Evolutionary conservation across 2,888 invertebrate genomes (phyloP).

Genomic region (Melanostoma scalare): DNA sequence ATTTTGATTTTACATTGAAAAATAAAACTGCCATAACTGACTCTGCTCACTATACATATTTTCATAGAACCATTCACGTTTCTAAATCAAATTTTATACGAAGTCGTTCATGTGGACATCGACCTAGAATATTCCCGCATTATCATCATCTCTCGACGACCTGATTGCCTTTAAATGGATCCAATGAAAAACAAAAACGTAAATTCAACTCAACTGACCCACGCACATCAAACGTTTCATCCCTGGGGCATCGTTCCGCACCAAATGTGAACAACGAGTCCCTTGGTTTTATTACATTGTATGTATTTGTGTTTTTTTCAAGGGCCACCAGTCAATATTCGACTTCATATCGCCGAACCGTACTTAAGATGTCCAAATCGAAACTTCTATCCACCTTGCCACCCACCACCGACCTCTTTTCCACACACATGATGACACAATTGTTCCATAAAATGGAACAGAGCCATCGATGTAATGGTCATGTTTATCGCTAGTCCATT

Average conservation of each 20-base stretch:
- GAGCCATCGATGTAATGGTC: slow-evolving; percentile 72
- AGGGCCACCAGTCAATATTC: slow-evolving; percentile 64
- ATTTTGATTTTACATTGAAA: no score
- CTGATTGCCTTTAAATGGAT: no score
- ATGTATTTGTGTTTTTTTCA: slow-evolving; percentile 25
- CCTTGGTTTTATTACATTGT: slow-evolving; percentile 64
- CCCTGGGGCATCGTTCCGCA: slow-evolving; percentile 51
- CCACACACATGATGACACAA: slow-evolving; percentile 30
- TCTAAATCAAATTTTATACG: no score
- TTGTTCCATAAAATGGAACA: slow-evolving; percentile 61
- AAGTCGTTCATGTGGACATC: no score
- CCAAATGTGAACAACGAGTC: slow-evolving; percentile 63
- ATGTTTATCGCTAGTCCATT: slow-evolving; percentile 73
- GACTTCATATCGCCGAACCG: slow-evolving; percentile 58
- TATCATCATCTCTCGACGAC: no score
- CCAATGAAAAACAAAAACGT: no score
- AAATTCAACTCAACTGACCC: neutral
- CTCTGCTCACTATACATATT: no score
- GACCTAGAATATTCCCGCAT: no score
- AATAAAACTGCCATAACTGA: no score
- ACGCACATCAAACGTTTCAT: neutral
- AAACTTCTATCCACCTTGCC: slow-evolving; percentile 17
- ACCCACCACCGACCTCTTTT: neutral
- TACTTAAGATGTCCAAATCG: slow-evolving; percentile 61
- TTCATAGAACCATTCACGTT: no score